Percentiles rank a stretch among this genome's conserved stretches.
Conservation (phyloP, 2,113 vertebrate species). For the Hippotragus niger region DNA sequence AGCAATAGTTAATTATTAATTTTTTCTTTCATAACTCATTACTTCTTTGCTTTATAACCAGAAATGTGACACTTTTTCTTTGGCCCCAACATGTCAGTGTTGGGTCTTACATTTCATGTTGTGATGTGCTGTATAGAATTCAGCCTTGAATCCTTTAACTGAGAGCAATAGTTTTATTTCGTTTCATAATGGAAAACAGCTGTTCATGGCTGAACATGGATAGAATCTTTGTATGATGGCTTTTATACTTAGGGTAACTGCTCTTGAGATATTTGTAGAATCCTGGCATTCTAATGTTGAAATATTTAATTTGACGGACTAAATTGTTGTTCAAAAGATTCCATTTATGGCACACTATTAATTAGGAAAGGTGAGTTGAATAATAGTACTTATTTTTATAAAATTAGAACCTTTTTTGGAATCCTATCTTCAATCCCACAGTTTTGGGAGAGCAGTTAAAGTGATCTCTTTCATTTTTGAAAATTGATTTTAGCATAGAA, state of each 20-base stretch:
- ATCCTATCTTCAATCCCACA: not conserved
- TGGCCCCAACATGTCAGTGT: conserved; percentile 52
- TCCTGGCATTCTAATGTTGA: conserved; percentile 44
- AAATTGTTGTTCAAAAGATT: conserved; percentile 1
- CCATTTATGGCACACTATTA: not conserved
- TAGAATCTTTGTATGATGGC: conserved; percentile 64
- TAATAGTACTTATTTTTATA: conserved; percentile 15
- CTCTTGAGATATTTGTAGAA: conserved; percentile 55
- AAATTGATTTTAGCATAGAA: conserved; percentile 34
- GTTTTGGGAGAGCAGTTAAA: not conserved
- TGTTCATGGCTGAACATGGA: conserved; percentile 62
- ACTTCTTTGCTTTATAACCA: conserved; percentile 53
- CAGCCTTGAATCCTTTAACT: conserved; percentile 72
- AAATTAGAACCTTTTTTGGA: not conserved
- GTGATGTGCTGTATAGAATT: conserved; percentile 62
- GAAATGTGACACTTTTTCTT: conserved; percentile 67
- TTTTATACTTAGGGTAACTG: conserved; percentile 61
- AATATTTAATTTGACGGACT: conserved; percentile 45
- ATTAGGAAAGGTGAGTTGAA: conserved; percentile 17
- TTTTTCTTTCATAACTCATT: conserved; percentile 62
- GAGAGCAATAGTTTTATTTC: conserved; percentile 66
- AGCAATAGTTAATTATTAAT: conserved; percentile 55
- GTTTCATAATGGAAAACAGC: conserved; percentile 71
- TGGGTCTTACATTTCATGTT: conserved; percentile 69
- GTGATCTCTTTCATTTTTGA: conserved; percentile 27